These are phyloP conservation scores for Siphlonurus alternatus DNA, from an alignment of 2,888 invertebrate species.

Conservation along the genomic window DNA sequence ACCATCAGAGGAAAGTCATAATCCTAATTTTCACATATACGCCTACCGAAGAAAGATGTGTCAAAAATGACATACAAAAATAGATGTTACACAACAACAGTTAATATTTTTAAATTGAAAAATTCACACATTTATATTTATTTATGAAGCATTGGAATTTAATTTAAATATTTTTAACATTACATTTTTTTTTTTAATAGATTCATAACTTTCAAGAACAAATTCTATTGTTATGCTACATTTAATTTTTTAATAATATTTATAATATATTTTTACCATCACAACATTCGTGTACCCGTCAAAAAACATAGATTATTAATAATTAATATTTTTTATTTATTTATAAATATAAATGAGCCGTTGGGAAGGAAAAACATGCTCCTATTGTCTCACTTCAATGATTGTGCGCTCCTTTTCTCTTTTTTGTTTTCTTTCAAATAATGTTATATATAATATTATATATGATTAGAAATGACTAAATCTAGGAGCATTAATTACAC, in stretches of 20 bases:
- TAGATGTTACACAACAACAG: slow-evolving; percentile 13
- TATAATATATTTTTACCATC: background rate
- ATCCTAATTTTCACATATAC: background rate
- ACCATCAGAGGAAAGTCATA: background rate
- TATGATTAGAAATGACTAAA: background rate
- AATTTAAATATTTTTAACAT: background rate
- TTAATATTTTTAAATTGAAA: background rate
- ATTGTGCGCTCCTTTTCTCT: background rate
- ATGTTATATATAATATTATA: background rate
- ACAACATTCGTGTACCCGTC: background rate
- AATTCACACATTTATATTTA: background rate
- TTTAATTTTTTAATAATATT: background rate
- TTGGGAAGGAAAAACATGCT: background rate
- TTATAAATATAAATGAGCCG: background rate
- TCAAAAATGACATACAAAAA: slow-evolving; percentile 16
- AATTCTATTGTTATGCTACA: background rate
- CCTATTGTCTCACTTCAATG: background rate
- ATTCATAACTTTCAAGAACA: background rate
- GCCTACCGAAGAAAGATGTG: slow-evolving; percentile 1
- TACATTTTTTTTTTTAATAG: background rate
- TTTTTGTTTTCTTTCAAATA: background rate
- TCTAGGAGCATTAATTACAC: background rate
- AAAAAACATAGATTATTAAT: no score
- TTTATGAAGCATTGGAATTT: background rate
- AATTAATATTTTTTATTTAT: no score